Percentiles rank a stretch among this genome's conserved stretches.
These are phyloP conservation scores for Desmophyllum pertusum DNA, from an alignment of 92 coral and sea anemone genomes.

Conservation along the genomic window DNA sequence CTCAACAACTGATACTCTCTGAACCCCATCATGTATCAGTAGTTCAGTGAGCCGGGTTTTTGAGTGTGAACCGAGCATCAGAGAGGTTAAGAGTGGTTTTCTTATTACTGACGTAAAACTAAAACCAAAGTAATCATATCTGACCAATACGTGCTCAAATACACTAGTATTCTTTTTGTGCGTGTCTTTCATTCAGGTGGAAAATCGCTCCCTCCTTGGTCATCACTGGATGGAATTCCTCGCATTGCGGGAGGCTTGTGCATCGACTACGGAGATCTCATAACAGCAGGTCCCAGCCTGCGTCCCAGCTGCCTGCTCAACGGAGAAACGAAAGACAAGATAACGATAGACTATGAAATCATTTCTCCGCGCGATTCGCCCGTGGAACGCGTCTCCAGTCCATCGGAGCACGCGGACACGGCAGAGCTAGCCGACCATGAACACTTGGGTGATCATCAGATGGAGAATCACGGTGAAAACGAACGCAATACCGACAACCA, in stretches of 20 bases:
- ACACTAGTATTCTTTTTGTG: background rate
- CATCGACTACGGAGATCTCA: slow-evolving; percentile 49
- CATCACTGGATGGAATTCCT: slow-evolving; percentile 93
- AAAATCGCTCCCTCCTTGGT: slow-evolving; percentile 85
- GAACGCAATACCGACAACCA: slow-evolving; percentile 36
- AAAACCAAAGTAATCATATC: no score
- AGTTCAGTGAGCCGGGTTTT: no score
- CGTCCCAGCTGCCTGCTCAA: no score
- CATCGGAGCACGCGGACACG: slow-evolving; percentile 46
- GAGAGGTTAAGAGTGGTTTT: no score
- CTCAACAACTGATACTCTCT: no score
- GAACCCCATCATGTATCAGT: no score
- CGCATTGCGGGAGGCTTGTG: slow-evolving; percentile 88
- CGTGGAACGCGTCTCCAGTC: slow-evolving; percentile 53
- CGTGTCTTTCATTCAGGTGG: slow-evolving; percentile 11
- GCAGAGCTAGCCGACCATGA: slow-evolving; percentile 30
- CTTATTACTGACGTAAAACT: no score
- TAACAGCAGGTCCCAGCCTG: slow-evolving; percentile 58
- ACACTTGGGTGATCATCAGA: slow-evolving; percentile 9
- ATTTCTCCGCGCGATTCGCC: slow-evolving; percentile 70
- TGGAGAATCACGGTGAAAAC: background rate
- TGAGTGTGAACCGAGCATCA: no score
- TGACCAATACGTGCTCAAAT: no score
- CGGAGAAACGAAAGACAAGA: slow-evolving; percentile 47
- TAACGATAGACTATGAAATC: slow-evolving; percentile 52